Conservation (phyloP, 2,888 invertebrate genomes). For the Beris chalybata region DNA sequence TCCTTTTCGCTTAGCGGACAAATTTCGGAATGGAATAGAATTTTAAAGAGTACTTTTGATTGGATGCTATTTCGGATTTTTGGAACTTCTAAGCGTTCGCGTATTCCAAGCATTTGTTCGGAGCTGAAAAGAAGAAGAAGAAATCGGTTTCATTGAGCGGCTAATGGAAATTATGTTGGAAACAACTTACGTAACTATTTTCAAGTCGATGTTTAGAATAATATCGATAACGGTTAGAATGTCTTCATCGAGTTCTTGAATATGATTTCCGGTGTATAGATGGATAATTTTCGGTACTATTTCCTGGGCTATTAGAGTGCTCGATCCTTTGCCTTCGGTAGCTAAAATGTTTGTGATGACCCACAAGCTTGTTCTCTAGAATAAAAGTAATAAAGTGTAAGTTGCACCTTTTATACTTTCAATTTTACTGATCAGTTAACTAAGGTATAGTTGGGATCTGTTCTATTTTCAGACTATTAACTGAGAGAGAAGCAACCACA, state of each 20-base stretch:
- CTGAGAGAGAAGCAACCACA: no score
- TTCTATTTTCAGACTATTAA: no score
- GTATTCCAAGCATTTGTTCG: neutral
- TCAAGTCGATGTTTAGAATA: slow-evolving; percentile 36
- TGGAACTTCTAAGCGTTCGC: neutral
- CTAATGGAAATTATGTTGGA: neutral
- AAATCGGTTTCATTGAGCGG: no score
- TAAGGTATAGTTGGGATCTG: no score
- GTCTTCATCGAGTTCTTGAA: slow-evolving; percentile 46
- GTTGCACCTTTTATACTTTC: no score
- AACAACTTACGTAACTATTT: slow-evolving; percentile 15
- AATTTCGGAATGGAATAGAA: neutral
- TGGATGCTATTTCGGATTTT: neutral
- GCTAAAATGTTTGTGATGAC: slow-evolving; percentile 49
- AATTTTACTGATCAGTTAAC: no score
- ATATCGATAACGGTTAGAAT: slow-evolving; percentile 47
- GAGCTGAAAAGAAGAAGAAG: slow-evolving; percentile 1
- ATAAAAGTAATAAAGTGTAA: slow-evolving; percentile 3
- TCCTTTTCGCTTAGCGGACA: neutral
- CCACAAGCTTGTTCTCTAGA: slow-evolving; percentile 49
- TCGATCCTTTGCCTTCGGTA: slow-evolving; percentile 46
- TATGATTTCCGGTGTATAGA: slow-evolving; percentile 42
- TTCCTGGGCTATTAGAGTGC: slow-evolving; percentile 48
- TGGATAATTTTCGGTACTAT: slow-evolving; percentile 48
- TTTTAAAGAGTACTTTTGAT: slow-evolving; percentile 14